Percentiles rank a stretch among this genome's conserved stretches.
Evolutionary conservation across 2,797 vertebrate species (phyloP).

Genomic region (Melanotaenia pygmaea): DNA sequence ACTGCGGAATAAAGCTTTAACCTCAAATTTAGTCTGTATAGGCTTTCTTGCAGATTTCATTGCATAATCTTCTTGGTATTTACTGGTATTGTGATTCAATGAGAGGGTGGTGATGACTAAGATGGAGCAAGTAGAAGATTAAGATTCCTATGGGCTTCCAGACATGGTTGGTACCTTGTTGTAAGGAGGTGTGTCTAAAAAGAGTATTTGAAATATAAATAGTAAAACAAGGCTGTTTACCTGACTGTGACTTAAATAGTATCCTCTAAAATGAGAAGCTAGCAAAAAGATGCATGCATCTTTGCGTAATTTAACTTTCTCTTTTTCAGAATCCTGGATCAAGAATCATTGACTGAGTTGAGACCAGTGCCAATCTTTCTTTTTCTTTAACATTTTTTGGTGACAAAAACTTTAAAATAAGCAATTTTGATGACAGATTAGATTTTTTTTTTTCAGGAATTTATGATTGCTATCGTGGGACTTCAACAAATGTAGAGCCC

Average conservation of each 20-base stretch:
- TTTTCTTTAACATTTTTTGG: too few species aligned
- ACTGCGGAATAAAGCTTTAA: slow-evolving; percentile 2
- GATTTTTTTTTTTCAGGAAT: too few species aligned
- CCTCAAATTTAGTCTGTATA: background rate
- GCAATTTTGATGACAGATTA: slow-evolving; percentile 32
- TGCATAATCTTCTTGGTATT: slow-evolving; percentile 36
- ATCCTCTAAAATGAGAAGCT: too few species aligned
- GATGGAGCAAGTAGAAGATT: slow-evolving; percentile 56
- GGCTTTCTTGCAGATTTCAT: slow-evolving; percentile 28
- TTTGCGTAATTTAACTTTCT: too few species aligned
- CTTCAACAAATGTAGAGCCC: too few species aligned
- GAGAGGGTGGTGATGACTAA: slow-evolving; percentile 49
- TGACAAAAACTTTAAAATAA: too few species aligned
- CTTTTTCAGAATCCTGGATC: too few species aligned
- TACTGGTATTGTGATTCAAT: slow-evolving; percentile 25
- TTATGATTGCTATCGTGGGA: too few species aligned
- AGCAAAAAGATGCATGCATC: too few species aligned
- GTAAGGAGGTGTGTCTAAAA: slow-evolving; percentile 55
- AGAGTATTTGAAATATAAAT: slow-evolving; percentile 45
- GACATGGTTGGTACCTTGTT: slow-evolving; percentile 36
- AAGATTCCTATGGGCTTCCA: slow-evolving; percentile 51
- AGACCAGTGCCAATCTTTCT: too few species aligned
- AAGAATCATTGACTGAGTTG: too few species aligned
- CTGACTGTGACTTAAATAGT: background rate
- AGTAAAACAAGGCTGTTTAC: slow-evolving; percentile 25